Evolutionary conservation across 2,113 vertebrate genomes (phyloP), one percentile per base, ranked within the genome.

Genomic region (Corythaixoides concolor): DNA sequence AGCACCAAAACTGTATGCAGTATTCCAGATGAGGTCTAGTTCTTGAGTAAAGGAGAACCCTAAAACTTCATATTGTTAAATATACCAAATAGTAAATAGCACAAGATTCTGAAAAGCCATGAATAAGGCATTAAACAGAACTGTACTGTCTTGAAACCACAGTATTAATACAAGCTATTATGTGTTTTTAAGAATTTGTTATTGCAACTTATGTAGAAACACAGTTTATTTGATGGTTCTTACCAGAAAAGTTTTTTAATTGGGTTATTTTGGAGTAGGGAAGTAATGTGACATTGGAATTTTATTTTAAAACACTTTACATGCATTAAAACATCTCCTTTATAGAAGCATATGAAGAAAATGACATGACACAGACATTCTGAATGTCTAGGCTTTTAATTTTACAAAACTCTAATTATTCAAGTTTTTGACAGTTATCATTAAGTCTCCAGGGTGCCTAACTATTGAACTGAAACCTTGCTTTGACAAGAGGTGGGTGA

Each of bases 401-500:
- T 78, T 62, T 68, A 88, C 21, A 64, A 85, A 96, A 80, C 50
- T 60, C 24, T 73, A 94, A 95, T 90, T 90, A 89, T 76, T 88
- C 11, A 50, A 37, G 18, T 81, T 94, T 93, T 93, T 95, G 85
- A 84, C 59, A 60, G 79, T 91, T 95, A 60, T 67, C 73, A 73
- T 73, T 92, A 85, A 64, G 56, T 70, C 83, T 92, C 67, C 52
- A 82, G 73, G 26, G 64, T 85, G 52, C 59, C 64, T 90, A 85
- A 76, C 77, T 91, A 37, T 92, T 89, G 63, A 89, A 81, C 55
- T 91, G 69, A 91, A 91, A 58, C 59, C 74, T 93, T 94, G 83
- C 80, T 97, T 97, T 97, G 53, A 88, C 85, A 91, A 91, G 69
- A 89, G 83, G n/a, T 88, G 39, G 58, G 88, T 97, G 67, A 96